These are phyloP conservation scores for Ciconia maguari DNA, from an alignment of 2,113 vertebrate species.

Conservation along the genomic window DNA sequence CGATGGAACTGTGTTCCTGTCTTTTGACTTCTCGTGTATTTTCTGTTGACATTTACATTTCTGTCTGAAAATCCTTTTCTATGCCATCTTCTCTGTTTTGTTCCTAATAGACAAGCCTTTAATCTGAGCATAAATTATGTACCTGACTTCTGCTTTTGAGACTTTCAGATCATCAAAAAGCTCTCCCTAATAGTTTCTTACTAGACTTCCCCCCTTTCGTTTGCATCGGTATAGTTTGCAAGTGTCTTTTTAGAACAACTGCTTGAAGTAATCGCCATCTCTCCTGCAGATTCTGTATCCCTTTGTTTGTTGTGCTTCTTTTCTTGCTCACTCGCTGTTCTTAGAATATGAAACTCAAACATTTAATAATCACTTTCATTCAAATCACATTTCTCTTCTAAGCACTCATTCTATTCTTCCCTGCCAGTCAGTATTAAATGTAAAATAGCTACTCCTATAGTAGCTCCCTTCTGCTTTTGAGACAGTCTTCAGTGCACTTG, in stretches of 20 bases:
- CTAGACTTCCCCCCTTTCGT: neutral
- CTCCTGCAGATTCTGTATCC: neutral
- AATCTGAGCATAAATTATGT: neutral
- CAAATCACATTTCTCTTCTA: neutral
- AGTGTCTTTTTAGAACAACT: neutral
- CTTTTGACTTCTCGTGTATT: neutral
- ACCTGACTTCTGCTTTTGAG: neutral
- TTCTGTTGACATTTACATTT: neutral
- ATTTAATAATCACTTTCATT: neutral
- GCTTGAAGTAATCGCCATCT: neutral
- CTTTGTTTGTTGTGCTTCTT: neutral
- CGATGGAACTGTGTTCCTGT: neutral
- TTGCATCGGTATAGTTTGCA: neutral
- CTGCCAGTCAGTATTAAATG: neutral
- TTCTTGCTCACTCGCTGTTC: neutral
- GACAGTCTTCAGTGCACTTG: neutral
- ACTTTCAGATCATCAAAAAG: neutral
- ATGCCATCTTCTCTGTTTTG: neutral
- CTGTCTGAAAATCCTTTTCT: neutral
- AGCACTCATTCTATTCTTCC: neutral
- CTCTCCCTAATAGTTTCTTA: neutral
- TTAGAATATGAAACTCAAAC: neutral
- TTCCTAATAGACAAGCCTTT: neutral
- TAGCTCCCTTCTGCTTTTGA: neutral
- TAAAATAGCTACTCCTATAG: neutral